These are phyloP conservation scores for Leptodactylus fallax DNA, from an alignment of 2,797 vertebrate genomes.

Conservation along the genomic window DNA sequence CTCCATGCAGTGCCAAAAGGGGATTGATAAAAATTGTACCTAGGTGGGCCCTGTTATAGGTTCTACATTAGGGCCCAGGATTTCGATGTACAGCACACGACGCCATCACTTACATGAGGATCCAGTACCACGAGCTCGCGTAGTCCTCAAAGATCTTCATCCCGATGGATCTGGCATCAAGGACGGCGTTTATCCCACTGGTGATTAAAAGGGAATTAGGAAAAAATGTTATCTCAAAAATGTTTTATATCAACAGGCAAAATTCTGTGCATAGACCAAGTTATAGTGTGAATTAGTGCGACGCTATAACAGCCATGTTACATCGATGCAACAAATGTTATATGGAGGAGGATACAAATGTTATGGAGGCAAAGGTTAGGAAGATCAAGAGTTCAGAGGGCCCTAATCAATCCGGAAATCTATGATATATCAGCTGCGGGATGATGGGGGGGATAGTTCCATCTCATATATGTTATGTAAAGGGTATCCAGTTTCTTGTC, in stretches of 20 bases:
- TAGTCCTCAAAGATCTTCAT: constrained; percentile 96
- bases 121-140: constrained; percentile 94
- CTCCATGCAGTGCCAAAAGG: too few species aligned
- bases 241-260: too few species aligned
- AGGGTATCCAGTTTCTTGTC: not conserved
- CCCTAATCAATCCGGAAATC: not conserved
- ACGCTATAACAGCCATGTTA: not conserved
- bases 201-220: constrained; percentile 65
- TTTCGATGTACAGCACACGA: too few species aligned
- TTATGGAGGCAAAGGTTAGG: constrained; percentile 12
- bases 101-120: constrained; percentile 87
- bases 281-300: constrained; percentile 30
- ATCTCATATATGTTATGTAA: not conserved
- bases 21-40: too few species aligned
- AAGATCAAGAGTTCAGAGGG: not conserved
- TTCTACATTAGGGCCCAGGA: too few species aligned
- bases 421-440: too few species aligned
- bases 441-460: not conserved
- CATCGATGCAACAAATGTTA: constrained; percentile 16
- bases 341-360: not conserved
- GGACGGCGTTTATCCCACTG: constrained; percentile 85
- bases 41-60: too few species aligned
- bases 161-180: constrained; percentile 88
- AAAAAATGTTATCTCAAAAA: not conserved
- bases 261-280: not conserved